Evolutionary conservation across 92 coral and sea anemone species (phyloP).

Genomic region (Anthopleura xanthogrammica): DNA sequence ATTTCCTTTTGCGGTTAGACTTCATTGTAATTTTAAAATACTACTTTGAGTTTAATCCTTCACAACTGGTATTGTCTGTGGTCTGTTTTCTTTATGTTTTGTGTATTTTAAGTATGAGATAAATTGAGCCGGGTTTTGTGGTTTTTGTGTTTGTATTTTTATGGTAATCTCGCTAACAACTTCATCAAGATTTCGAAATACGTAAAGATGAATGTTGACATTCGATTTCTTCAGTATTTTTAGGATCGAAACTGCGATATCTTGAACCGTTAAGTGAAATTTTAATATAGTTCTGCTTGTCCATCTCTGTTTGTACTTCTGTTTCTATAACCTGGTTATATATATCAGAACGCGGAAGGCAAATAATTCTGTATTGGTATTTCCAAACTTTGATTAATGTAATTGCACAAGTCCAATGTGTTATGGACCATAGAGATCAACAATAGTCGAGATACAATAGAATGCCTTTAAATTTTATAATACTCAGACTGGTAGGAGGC

Average conservation of each 20-base stretch:
- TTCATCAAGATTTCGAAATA: background rate
- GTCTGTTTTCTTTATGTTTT: constrained; percentile 1
- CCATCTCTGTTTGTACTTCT: background rate
- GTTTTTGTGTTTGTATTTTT: constrained; percentile 6
- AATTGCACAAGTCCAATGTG: background rate
- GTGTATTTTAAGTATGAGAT: background rate
- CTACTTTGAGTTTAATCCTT: background rate
- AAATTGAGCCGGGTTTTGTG: constrained; percentile 1
- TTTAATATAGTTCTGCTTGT: background rate
- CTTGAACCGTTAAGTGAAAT: background rate
- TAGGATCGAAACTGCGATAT: background rate
- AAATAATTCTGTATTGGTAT: background rate
- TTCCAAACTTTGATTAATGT: background rate
- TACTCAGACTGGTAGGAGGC: background rate
- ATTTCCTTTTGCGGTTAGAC: background rate
- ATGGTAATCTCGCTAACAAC: background rate
- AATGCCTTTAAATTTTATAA: constrained; percentile 6
- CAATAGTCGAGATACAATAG: background rate
- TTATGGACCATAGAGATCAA: background rate
- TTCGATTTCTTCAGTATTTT: background rate
- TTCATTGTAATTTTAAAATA: background rate
- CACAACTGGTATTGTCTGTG: background rate
- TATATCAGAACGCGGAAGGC: background rate
- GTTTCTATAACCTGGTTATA: background rate
- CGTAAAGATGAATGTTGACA: background rate